These are phyloP conservation scores for Trilocha varians DNA, from an alignment of 2,888 invertebrate genomes.

Conservation along the genomic window DNA sequence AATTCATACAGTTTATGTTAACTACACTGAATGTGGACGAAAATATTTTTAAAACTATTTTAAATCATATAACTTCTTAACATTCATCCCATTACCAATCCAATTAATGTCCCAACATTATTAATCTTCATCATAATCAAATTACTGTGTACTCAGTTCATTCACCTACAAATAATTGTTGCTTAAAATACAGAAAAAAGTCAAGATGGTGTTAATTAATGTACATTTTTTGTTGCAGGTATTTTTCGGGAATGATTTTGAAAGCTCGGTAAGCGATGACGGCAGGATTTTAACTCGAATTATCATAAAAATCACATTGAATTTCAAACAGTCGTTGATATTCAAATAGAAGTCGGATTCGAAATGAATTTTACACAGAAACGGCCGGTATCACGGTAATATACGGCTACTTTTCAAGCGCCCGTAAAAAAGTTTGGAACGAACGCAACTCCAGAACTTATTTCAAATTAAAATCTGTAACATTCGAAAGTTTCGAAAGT, in stretches of 20 bases:
- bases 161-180: too few relatives aligned
- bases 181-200: too few relatives aligned
- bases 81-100: too few relatives aligned
- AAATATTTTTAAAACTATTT: too few relatives aligned
- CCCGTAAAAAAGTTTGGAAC: slow-evolving; percentile 15
- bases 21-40: too few relatives aligned
- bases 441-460: slow-evolving; percentile 9
- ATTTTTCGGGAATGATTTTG: slow-evolving; percentile 53
- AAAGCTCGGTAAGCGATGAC: slow-evolving; percentile 39
- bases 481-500: background rate
- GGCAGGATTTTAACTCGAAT: slow-evolving; percentile 26
- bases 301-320: slow-evolving; percentile 49
- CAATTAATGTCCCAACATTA: too few relatives aligned
- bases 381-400: slow-evolving; percentile 21
- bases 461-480: background rate
- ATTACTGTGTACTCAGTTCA: too few relatives aligned
- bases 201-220: slow-evolving; percentile 11
- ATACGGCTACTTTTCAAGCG: slow-evolving; percentile 15
- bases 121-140: too few relatives aligned
- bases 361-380: slow-evolving; percentile 22
- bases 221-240: slow-evolving; percentile 51
- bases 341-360: slow-evolving; percentile 36
- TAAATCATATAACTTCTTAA: too few relatives aligned
- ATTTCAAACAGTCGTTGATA: slow-evolving; percentile 40
- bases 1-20: too few relatives aligned